Percentiles rank a stretch among this genome's conserved stretches.
These are phyloP conservation scores for Elysia chlorotica DNA, from an alignment of 1,140 invertebrate genomes.

Conservation along the genomic window DNA sequence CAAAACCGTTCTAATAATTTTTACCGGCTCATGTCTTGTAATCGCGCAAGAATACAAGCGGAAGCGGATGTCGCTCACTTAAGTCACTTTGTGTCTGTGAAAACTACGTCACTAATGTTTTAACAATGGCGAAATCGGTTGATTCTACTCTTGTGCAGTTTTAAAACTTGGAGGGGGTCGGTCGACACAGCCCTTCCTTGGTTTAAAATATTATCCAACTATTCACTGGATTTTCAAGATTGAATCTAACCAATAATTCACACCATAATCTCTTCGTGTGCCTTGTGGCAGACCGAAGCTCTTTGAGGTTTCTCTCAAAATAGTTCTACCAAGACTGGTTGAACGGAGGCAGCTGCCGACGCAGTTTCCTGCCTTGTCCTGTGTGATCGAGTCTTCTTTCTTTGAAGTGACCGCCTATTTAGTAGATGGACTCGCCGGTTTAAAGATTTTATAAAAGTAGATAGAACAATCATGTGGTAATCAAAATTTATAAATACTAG, in stretches of 20 bases:
- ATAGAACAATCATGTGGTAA: background rate
- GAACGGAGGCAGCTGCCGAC: too few species aligned
- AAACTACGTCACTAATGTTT: conserved; percentile 14
- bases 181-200: conserved; percentile 1
- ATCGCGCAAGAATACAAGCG: background rate
- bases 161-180: conserved; percentile 20
- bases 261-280: background rate
- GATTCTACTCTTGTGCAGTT: conserved; percentile 19
- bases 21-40: background rate
- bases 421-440: background rate
- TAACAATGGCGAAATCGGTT: conserved; percentile 21
- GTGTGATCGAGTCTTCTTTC: background rate
- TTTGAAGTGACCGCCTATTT: background rate
- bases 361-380: background rate
- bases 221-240: conserved; percentile 11
- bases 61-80: background rate
- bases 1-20: background rate
- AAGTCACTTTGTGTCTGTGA: background rate
- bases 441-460: background rate
- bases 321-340: too few species aligned
- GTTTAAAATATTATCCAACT: conserved; percentile 14
- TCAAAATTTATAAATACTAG: background rate
- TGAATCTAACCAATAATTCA: conserved; percentile 7
- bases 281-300: too few species aligned
- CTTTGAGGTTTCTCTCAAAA: background rate